A percentile compares a stretch with the other conserved stretches of the same genome.
Conservation (phyloP, 1,140 invertebrate genomes). For the Zaprionus africanus region DNA sequence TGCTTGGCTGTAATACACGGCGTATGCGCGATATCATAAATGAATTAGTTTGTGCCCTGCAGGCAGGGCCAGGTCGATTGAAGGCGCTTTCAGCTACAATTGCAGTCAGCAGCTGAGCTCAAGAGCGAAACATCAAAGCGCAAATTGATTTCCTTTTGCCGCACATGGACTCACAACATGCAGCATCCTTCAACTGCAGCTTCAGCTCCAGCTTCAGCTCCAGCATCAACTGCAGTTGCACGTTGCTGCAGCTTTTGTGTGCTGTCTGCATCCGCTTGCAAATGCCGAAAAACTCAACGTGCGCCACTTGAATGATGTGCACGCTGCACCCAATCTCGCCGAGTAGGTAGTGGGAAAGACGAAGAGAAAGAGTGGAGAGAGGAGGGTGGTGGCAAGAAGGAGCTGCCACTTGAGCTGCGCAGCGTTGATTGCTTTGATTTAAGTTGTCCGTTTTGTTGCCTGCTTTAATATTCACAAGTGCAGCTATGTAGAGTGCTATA, state of each 20-base stretch:
- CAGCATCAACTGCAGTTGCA: neutral
- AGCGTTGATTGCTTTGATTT: slow-evolving; percentile 46
- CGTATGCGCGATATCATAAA: slow-evolving; percentile 71
- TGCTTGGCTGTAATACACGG: slow-evolving; percentile 37
- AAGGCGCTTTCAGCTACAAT: slow-evolving; percentile 9
- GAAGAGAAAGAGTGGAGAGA: neutral
- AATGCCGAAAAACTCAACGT: slow-evolving; percentile 41
- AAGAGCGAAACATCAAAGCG: slow-evolving; percentile 30
- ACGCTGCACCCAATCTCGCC: slow-evolving; percentile 14
- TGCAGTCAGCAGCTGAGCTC: slow-evolving; percentile 6
- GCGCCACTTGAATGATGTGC: slow-evolving; percentile 33
- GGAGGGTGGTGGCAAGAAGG: too few species aligned
- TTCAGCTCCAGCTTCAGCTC: neutral
- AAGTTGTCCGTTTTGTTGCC: slow-evolving; percentile 31
- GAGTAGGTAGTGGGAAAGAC: slow-evolving; percentile 3
- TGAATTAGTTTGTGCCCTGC: slow-evolving; percentile 49
- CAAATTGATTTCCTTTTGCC: slow-evolving; percentile 43
- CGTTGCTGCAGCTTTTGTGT: slow-evolving; percentile 9
- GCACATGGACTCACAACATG: slow-evolving; percentile 18
- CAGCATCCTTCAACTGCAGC: slow-evolving; percentile 19
- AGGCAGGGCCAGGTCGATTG: neutral
- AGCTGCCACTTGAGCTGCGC: slow-evolving; percentile 14
- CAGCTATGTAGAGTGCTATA: slow-evolving; percentile 12
- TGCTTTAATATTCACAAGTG: slow-evolving; percentile 45
- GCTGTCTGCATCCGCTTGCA: slow-evolving; percentile 14